Evolutionary conservation across 2,113 vertebrate genomes (phyloP).

Genomic region (Athene cunicularia): DNA sequence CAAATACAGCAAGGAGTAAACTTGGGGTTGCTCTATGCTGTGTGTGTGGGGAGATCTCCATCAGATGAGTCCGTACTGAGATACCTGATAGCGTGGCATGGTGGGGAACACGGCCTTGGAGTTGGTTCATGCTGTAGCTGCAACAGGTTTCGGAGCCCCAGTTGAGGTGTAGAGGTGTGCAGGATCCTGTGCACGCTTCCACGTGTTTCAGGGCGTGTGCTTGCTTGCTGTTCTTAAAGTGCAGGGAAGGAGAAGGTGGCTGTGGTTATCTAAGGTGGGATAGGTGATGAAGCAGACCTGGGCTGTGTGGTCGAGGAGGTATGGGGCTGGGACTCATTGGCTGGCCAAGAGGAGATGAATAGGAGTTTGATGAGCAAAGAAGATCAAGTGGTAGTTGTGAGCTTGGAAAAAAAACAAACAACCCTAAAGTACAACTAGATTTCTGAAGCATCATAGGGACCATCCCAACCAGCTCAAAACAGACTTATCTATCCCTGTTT

Average conservation of each 20-base stretch:
- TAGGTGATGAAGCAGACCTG: background rate
- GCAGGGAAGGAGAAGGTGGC: accelerated
- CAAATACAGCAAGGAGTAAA: background rate
- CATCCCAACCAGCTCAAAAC: no score
- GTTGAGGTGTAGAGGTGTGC: background rate
- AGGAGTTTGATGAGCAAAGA: background rate
- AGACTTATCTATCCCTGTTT: background rate
- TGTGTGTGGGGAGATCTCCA: accelerated
- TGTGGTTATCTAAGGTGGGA: background rate
- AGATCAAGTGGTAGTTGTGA: background rate
- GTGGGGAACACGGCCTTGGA: accelerated
- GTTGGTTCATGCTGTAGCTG: background rate
- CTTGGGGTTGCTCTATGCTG: accelerated
- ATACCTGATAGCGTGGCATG: accelerated
- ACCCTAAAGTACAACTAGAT: background rate
- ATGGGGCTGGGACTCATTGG: accelerated
- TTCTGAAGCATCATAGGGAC: background rate
- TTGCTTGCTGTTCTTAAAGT: background rate
- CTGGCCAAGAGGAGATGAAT: accelerated
- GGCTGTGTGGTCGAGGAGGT: background rate
- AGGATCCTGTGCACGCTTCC: accelerated
- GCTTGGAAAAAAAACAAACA: background rate
- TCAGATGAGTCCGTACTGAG: background rate
- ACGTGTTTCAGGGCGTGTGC: accelerated
- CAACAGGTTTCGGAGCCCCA: background rate